Base-by-base conservation (phyloP, 2,113 vertebrate species). In the Glaucomys volans region DNA sequence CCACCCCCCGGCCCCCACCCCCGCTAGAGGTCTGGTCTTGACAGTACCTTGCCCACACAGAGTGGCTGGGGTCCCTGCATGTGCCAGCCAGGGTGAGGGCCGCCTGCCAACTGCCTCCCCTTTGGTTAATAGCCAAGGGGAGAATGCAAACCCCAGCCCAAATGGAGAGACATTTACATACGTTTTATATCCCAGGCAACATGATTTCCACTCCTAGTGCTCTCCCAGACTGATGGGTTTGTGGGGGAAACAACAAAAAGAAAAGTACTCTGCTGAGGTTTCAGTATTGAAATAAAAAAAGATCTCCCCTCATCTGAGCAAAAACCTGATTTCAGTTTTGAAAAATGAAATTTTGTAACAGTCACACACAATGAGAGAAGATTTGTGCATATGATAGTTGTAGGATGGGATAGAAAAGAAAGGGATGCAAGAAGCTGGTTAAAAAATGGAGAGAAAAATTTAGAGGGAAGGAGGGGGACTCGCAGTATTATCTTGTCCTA, bases 401-500 rank as follows among this genome's bases (percentile, higher is more conserved):
- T 96, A 96, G 79, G 92, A 95, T 88, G 92, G 84, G 90, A 83
- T 4, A 94, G 89, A 93, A 86, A 94, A 81, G 72, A 95, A 95
- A 93, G 80, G 79, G 89, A 91, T 90, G 80, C 81, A 87, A 95
- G 91, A 95, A 89, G 83, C 77, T 62, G 32, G 93, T 1, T 8
- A 66, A 72, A 54, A 84, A 82, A 52, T 28, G 91, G 90, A 40
- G 57, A 87, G 84, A 92, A 95, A 69, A 84, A 94, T 91, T 32
- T 40, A 83, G 88, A 94, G 72, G 86, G 81, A 86, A 95, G 77
- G 97, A 98, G 98, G 98, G 98, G 98, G 98, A 99, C 99, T 99
- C 99, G 99, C 99, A 98, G 98, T 98, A 98, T 98, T 97, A 98
- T 99, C 98, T 98, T 99, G 98, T 99, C 98, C 98, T 97, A 98